Base-by-base conservation (phyloP, 1,140 invertebrate species). In the Heliconius himera region DNA sequence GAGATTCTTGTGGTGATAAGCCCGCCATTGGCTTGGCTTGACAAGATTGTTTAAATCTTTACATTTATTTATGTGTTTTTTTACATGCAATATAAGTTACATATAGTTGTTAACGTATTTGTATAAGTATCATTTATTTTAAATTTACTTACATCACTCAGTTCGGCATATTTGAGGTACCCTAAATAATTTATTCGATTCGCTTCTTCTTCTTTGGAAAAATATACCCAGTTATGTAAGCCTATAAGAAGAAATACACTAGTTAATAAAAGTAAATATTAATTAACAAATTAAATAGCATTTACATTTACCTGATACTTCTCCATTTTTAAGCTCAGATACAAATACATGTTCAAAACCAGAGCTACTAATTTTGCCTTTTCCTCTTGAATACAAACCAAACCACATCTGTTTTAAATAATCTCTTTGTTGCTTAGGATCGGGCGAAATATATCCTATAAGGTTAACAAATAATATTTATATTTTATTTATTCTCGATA, bases 201-300 rank as follows among this genome's bases (percentile, higher is more conserved):
- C 0, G 96, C 96, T 73, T 95, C 93, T 94, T 99, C 98, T 93
- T 98, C 96, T 75, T 96, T 95, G 49, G 96, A 95, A 76, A 97
- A 98, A 88, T 97, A 98, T n/a, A 98, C 95, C 98, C 98, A 99
- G 90, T 98, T 98, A 89, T 99, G 98, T 76, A 98, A 95, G 16
- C 98, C 98, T 85, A 95, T 95, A 51, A 97, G 93, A 84, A 96
- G 95, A 74, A 60, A 54, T 76, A 71, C 36, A 78, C 8, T 11
- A 66, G 9, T 26, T 66, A 29, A 29, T 66, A 5, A 78, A 49
- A 70, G 33, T 77, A 46, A 54, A 79, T 71, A 54, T 54, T 36
- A 22, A 3, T 73, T 26, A 29, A 72, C n/a, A n/a, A 26, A 38
- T 9, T 36, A n/a, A 9, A 72, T 20, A 3, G 6, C 0, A 72